Percentiles rank a stretch among this genome's conserved stretches.
phyloP scores from a whole-genome alignment of 64 coral and sea anemone genomes.

The Porites australiensis region DNA sequence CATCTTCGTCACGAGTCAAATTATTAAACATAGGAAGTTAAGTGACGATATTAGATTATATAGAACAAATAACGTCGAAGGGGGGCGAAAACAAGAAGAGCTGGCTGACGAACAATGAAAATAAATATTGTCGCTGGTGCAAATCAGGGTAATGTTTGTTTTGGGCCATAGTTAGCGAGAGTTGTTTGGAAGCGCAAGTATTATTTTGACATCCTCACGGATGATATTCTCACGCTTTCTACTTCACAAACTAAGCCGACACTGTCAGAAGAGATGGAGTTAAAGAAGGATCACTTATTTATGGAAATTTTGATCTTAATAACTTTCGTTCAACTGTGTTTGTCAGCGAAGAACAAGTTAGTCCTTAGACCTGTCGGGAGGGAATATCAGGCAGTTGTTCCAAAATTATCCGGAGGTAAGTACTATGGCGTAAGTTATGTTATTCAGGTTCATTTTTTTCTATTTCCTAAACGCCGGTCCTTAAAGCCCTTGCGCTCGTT shows the following conservation, averaged over 20 bases:
- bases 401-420: conserved; percentile 25
- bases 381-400: background rate
- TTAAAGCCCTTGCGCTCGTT: no score
- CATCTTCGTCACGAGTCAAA: background rate
- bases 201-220: background rate
- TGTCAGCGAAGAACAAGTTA: background rate
- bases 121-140: conserved; percentile 48
- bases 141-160: conserved; percentile 16
- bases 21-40: conserved; percentile 9
- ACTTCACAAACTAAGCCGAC: background rate
- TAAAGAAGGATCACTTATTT: background rate
- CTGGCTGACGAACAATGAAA: conserved; percentile 22
- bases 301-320: background rate
- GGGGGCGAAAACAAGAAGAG: conserved; percentile 38
- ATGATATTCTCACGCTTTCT: conserved; percentile 42
- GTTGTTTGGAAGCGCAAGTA: background rate
- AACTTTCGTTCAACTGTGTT: conserved; percentile 3
- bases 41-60: conserved; percentile 46
- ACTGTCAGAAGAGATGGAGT: background rate
- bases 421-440: no score
- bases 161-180: background rate
- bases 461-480: no score
- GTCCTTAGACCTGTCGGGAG: background rate
- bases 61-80: conserved; percentile 32
- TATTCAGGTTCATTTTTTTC: no score